phyloP scores from a whole-genome alignment of 2,113 vertebrate species.

The Neofelis nebulosa region DNA sequence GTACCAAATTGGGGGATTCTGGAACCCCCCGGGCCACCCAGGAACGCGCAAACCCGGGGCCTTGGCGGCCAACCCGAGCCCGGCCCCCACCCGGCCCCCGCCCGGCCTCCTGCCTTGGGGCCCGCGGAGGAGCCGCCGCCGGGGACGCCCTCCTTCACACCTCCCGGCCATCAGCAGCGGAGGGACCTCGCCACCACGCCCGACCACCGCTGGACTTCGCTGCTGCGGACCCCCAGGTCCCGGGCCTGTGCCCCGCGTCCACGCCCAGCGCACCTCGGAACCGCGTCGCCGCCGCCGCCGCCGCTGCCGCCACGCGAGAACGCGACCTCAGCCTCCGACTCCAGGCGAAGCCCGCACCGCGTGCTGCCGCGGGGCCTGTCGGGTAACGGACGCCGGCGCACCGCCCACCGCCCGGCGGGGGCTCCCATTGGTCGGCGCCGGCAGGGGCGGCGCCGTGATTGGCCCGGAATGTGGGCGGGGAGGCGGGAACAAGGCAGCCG shows the following conservation, averaged over 20 bases:
- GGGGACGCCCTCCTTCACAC: not conserved
- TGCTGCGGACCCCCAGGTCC: rapidly evolving
- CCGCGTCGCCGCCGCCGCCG: rapidly evolving
- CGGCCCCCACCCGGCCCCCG: no score
- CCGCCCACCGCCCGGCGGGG: not conserved
- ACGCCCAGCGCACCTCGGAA: rapidly evolving
- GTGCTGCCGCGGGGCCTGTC: rapidly evolving
- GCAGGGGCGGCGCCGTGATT: not conserved
- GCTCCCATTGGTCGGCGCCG: slow-evolving; percentile 10
- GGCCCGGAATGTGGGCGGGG: not conserved
- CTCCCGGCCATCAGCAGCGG: rapidly evolving
- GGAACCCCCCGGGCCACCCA: not conserved
- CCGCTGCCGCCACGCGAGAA: rapidly evolving
- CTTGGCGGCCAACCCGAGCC: rapidly evolving
- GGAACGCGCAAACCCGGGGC: not conserved
- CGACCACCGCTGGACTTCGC: rapidly evolving
- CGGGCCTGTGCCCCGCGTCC: rapidly evolving
- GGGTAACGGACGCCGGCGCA: slow-evolving; percentile 47
- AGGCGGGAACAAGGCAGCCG: not conserved
- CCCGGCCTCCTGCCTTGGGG: no score
- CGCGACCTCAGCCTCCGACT: rapidly evolving
- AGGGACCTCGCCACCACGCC: no score
- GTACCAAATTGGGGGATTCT: not conserved
- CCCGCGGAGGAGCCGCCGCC: not conserved
- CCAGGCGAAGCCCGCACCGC: rapidly evolving